A percentile compares a stretch with the other conserved stretches of the same genome.
Conservation (phyloP, 2,797 vertebrate species). For the Vespertilio murinus region DNA sequence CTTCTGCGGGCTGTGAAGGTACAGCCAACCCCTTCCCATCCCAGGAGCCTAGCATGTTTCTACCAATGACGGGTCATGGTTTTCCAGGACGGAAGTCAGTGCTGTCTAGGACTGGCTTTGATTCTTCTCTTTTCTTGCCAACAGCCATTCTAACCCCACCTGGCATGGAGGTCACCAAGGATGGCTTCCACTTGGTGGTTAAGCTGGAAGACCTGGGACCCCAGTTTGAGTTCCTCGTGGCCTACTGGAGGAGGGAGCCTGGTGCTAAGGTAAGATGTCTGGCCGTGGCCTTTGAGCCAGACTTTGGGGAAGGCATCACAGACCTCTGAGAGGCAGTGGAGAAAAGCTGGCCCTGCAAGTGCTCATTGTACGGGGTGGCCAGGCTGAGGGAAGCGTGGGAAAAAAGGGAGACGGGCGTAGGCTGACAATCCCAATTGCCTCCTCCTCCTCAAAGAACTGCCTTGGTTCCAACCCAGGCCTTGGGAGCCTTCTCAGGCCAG, state of each 20-base stretch:
- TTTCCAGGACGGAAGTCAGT: neutral
- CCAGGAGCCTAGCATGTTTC: neutral
- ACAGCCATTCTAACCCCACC: slow-evolving; percentile 84
- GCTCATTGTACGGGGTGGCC: neutral
- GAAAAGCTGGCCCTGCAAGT: neutral
- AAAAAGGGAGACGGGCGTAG: neutral
- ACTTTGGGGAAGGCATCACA: neutral
- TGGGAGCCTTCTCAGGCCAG: neutral
- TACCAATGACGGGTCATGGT: neutral
- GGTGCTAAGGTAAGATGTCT: slow-evolving; percentile 78
- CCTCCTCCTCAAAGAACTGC: neutral
- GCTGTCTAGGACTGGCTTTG: neutral
- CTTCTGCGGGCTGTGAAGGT: neutral
- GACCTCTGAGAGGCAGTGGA: neutral
- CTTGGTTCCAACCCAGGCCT: neutral
- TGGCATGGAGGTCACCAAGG: slow-evolving; percentile 71
- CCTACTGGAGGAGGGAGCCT: slow-evolving; percentile 82
- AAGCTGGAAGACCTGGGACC: slow-evolving; percentile 84
- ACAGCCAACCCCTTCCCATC: neutral
- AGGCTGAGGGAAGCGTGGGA: neutral
- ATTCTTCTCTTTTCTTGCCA: slow-evolving; percentile 59
- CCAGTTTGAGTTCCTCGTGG: slow-evolving; percentile 78
- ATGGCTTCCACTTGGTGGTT: slow-evolving; percentile 80
- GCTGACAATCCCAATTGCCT: neutral
- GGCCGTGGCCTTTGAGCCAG: neutral